These are phyloP conservation scores for Neodiprion virginianus DNA, from an alignment of 1,140 invertebrate species.

Conservation along the genomic window DNA sequence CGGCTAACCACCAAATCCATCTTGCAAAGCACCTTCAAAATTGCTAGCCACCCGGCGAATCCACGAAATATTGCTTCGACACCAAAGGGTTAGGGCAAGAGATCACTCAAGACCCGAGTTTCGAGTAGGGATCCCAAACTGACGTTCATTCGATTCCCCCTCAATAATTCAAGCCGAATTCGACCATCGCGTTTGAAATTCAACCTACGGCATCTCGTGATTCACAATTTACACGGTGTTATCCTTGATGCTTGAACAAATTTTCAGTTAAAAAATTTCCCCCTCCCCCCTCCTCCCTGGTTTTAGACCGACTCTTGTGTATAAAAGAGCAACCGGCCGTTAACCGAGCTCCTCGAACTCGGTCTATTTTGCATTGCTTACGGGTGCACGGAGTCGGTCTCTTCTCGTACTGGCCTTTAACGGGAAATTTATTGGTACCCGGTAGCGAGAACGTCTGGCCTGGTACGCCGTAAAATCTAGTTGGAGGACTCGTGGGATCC, in stretches of 20 bases:
- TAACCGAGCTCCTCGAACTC: not conserved
- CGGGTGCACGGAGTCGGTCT: not conserved
- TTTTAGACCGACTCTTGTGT: not conserved
- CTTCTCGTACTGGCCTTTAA: not conserved
- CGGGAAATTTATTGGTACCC: not conserved
- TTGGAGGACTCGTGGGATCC: slow-evolving; percentile 6
- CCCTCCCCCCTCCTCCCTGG: not conserved
- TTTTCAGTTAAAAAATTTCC: not conserved
- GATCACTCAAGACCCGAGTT: not conserved
- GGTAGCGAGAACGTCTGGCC: not conserved
- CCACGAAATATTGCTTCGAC: too few species aligned
- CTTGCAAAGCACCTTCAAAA: not conserved
- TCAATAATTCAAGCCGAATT: not conserved
- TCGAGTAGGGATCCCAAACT: not conserved
- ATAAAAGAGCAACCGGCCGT: not conserved
- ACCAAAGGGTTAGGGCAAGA: too few species aligned
- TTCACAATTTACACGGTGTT: not conserved
- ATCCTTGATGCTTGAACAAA: not conserved
- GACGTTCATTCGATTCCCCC: not conserved
- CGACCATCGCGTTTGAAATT: not conserved
- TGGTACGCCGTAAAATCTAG: slow-evolving; percentile 7
- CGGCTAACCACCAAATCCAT: not conserved
- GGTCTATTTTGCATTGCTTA: not conserved
- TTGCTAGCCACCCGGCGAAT: not conserved
- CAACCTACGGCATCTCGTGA: not conserved